Conservation (phyloP, 2,888 invertebrate species). For the Plutella xylostella region DNA sequence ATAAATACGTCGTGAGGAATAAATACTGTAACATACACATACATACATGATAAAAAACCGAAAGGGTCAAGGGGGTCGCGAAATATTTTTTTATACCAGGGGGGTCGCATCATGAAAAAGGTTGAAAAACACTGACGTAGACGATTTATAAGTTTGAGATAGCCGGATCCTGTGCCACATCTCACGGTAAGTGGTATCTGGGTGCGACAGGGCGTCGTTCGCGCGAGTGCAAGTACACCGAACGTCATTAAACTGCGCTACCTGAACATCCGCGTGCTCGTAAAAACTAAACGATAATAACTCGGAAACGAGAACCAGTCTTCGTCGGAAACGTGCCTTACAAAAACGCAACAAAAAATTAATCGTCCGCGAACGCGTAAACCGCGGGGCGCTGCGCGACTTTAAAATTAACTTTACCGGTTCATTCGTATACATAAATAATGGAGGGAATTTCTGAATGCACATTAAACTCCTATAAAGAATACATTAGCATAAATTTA, state of each 20-base stretch:
- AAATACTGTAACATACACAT: too few relatives aligned
- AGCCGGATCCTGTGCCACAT: slow-evolving; percentile 20
- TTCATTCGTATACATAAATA: slow-evolving; percentile 69
- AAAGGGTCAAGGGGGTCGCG: too few relatives aligned
- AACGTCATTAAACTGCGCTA: slow-evolving; percentile 29
- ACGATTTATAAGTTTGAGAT: slow-evolving; percentile 32
- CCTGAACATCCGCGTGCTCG: slow-evolving; percentile 21
- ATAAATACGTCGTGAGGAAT: too few relatives aligned
- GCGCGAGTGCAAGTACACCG: slow-evolving; percentile 25
- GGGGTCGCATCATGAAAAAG: too few relatives aligned
- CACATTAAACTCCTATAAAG: slow-evolving; percentile 71
- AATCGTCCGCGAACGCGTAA: slow-evolving; percentile 47
- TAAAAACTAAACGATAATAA: slow-evolving; percentile 36
- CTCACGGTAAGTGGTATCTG: slow-evolving; percentile 22
- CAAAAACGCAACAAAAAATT: slow-evolving; percentile 43
- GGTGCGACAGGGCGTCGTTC: slow-evolving; percentile 26
- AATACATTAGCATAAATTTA: slow-evolving; percentile 72
- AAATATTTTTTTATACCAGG: too few relatives aligned
- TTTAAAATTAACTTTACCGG: slow-evolving; percentile 69
- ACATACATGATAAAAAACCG: too few relatives aligned
- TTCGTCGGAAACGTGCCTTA: slow-evolving; percentile 36
- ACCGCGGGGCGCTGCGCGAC: slow-evolving; percentile 54
- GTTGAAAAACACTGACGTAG: too few relatives aligned
- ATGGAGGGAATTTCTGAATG: slow-evolving; percentile 67
- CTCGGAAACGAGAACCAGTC: slow-evolving; percentile 34